These are phyloP conservation scores for Eucriotettix oculatus DNA, from an alignment of 2,888 invertebrate species.

Conservation along the genomic window DNA sequence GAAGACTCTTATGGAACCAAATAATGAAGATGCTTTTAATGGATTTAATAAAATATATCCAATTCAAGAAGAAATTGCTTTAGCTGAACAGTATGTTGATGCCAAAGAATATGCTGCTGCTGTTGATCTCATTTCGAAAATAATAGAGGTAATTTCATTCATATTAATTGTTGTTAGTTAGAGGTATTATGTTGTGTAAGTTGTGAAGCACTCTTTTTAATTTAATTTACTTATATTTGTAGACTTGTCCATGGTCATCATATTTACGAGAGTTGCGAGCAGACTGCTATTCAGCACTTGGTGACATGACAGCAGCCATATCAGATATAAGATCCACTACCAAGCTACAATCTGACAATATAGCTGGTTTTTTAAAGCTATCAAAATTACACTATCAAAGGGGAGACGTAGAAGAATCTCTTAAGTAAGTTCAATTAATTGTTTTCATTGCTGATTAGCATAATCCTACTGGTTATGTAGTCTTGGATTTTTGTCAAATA, in stretches of 20 bases:
- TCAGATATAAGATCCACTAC: constrained; percentile 81
- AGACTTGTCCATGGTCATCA: constrained; percentile 77
- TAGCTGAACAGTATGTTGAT: constrained; percentile 43
- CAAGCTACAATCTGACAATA: constrained; percentile 82
- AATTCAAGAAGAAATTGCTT: constrained; percentile 41
- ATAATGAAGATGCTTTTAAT: constrained; percentile 60
- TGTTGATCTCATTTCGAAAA: constrained; percentile 43
- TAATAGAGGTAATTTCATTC: constrained; percentile 26
- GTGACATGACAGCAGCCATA: constrained; percentile 73
- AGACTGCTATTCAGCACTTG: constrained; percentile 61
- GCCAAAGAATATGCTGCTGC: constrained; percentile 39
- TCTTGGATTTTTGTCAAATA: neutral
- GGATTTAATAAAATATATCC: constrained; percentile 48
- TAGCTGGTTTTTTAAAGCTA: constrained; percentile 68
- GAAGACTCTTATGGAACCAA: constrained; percentile 51
- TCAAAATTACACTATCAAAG: constrained; percentile 71
- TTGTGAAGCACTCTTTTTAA: too few relatives aligned
- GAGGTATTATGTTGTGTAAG: too few relatives aligned
- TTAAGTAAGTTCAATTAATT: constrained; percentile 40
- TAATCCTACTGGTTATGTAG: neutral
- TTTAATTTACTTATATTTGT: too few relatives aligned
- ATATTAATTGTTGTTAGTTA: neutral
- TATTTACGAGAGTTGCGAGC: constrained; percentile 70
- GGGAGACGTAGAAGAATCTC: constrained; percentile 79
- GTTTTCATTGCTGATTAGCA: too few relatives aligned